Percentiles rank a stretch among this genome's conserved stretches.
Conservation (phyloP, 1,140 invertebrate genomes). For the Drosophila pectinifera region DNA sequence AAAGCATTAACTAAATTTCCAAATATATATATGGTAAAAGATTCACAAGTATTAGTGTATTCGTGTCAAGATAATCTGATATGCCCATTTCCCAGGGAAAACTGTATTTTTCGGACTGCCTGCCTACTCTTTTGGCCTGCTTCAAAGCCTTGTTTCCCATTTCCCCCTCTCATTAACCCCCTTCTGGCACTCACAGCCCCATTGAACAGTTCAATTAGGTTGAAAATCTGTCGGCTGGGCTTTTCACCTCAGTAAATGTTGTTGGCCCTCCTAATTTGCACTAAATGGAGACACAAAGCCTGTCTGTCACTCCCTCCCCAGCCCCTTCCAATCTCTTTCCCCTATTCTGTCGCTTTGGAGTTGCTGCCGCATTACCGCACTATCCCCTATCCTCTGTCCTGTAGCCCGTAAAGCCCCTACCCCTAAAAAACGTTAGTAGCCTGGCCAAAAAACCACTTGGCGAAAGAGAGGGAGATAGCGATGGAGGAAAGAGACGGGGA, state of each 20-base stretch:
- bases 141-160: slow-evolving; percentile 1
- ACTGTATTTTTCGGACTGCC: not conserved
- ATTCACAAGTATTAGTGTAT: not conserved
- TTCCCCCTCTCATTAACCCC: slow-evolving; percentile 2
- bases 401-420: not conserved
- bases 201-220: slow-evolving; percentile 41
- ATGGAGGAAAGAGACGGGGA: slow-evolving; percentile 11
- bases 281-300: slow-evolving; percentile 38
- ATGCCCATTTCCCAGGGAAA: not conserved
- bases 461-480: slow-evolving; percentile 5
- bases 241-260: slow-evolving; percentile 35
- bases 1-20: not conserved
- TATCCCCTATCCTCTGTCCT: slow-evolving; percentile 12
- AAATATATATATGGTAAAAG: not conserved
- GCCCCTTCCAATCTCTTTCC: not conserved
- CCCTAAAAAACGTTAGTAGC: slow-evolving; percentile 25
- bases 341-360: not conserved
- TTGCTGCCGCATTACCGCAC: slow-evolving; percentile 1
- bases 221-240: slow-evolving; percentile 23
- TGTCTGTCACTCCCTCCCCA: slow-evolving; percentile 20
- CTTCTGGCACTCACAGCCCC: not conserved
- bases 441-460: slow-evolving; percentile 54
- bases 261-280: slow-evolving; percentile 35
- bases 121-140: not conserved
- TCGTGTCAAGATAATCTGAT: not conserved